These are phyloP conservation scores for Acanthiza pusilla DNA, from an alignment of 2,797 vertebrate species.

Conservation along the genomic window DNA sequence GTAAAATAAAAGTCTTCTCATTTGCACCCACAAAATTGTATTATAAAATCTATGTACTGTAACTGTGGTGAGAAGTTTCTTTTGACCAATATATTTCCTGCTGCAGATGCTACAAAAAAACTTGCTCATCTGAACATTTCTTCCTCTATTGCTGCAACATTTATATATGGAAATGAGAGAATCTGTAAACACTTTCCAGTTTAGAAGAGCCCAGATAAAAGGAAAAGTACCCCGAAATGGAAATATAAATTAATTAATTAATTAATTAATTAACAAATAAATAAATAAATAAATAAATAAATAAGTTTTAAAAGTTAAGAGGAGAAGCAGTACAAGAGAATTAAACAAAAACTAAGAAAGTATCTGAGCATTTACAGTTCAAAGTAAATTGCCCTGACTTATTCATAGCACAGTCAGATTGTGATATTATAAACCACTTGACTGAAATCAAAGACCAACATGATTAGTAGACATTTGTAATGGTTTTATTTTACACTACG, in stretches of 20 bases:
- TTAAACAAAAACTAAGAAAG: not conserved
- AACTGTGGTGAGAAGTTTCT: not conserved
- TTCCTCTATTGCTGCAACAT: not conserved
- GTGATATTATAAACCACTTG: slow-evolving; percentile 6
- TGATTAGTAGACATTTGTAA: slow-evolving; percentile 6
- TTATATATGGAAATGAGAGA: not conserved
- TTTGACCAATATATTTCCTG: not conserved
- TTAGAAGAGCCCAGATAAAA: not conserved
- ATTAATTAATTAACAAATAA: too few species aligned
- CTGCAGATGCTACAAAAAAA: not conserved
- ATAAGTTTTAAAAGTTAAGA: not conserved
- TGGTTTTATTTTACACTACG: slow-evolving; percentile 23
- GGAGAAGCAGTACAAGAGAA: not conserved
- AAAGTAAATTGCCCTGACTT: slow-evolving; percentile 24
- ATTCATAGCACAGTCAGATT: not conserved
- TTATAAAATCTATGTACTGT: slow-evolving; percentile 18
- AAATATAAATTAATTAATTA: too few species aligned
- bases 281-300: not conserved
- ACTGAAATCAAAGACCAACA: slow-evolving; percentile 39
- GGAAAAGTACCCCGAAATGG: not conserved
- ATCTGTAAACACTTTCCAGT: not conserved
- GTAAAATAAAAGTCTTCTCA: not conserved
- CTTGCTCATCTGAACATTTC: not conserved
- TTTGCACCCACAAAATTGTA: not conserved
- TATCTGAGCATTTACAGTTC: slow-evolving; percentile 11